Evolutionary conservation across 2,797 vertebrate genomes (phyloP).

Genomic region (Acanthis flammea): DNA sequence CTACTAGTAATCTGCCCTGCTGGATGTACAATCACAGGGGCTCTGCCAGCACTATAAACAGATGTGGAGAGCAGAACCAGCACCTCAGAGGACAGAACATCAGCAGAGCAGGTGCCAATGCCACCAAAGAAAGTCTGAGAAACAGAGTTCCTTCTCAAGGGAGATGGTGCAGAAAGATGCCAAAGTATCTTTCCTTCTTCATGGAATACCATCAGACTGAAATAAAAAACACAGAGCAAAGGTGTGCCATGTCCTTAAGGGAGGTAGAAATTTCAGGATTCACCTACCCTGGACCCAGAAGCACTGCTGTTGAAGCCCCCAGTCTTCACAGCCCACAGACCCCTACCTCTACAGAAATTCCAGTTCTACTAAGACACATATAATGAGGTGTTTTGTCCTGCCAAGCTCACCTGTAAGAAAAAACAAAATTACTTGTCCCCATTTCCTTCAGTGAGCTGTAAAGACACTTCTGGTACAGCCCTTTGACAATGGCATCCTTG

Average conservation of each 20-base stretch:
- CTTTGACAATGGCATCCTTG: not conserved
- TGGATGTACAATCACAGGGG: not conserved
- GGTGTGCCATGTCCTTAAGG: not conserved
- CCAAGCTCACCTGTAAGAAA: not conserved
- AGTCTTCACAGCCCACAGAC: not conserved
- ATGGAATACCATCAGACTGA: not conserved
- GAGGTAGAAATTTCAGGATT: not conserved
- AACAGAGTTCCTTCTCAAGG: not conserved
- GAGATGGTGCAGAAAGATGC: not conserved
- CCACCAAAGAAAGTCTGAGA: not conserved
- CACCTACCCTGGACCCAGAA: not conserved
- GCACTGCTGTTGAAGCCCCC: not conserved
- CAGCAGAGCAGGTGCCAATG: not conserved
- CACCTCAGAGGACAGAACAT: not conserved
- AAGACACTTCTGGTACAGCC: not conserved
- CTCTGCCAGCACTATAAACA: not conserved
- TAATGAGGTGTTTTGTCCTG: not conserved
- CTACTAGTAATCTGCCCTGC: not conserved
- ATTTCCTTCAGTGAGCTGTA: not conserved
- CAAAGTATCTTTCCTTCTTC: not conserved
- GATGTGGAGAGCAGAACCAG: not conserved
- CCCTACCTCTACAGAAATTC: not conserved
- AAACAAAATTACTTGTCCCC: not conserved
- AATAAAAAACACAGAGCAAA: not conserved
- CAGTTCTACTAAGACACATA: not conserved